Evolutionary conservation across 2,797 vertebrate species (phyloP).

Genomic region (Anolis apletophallus): DNA sequence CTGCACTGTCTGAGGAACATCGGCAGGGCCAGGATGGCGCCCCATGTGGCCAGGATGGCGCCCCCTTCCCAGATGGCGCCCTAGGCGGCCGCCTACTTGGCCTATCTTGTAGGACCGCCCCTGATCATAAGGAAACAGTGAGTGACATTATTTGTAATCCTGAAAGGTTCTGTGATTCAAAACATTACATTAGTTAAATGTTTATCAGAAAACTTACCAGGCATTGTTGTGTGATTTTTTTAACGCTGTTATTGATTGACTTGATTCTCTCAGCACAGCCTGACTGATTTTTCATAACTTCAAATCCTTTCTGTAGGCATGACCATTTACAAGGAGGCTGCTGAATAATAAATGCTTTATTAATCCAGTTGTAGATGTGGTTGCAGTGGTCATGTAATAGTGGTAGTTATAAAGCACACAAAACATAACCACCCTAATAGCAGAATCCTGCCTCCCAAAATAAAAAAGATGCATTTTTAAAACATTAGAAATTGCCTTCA

Average conservation of each 20-base stretch:
- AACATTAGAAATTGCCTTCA: neutral
- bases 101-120: no score
- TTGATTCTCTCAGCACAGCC: neutral
- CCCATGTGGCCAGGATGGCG: no score
- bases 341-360: neutral
- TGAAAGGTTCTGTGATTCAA: neutral
- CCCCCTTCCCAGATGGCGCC: no score
- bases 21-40: no score
- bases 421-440: fast-evolving
- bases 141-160: neutral
- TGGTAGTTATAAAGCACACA: neutral
- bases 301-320: slow-evolving; percentile 62
- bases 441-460: neutral
- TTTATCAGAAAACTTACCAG: neutral
- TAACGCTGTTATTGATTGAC: neutral
- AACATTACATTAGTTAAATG: neutral
- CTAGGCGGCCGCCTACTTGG: no score
- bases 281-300: slow-evolving; percentile 31
- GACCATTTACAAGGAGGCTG: slow-evolving; percentile 59
- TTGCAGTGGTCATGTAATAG: neutral
- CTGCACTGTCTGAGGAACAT: no score
- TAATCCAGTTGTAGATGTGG: neutral
- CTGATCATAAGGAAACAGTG: no score
- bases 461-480: neutral
- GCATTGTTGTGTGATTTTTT: neutral